A percentile compares a stretch with the other conserved stretches of the same genome.
These are phyloP conservation scores for Lanistes nyassanus DNA, from an alignment of 1,140 invertebrate species.

Conservation along the genomic window DNA sequence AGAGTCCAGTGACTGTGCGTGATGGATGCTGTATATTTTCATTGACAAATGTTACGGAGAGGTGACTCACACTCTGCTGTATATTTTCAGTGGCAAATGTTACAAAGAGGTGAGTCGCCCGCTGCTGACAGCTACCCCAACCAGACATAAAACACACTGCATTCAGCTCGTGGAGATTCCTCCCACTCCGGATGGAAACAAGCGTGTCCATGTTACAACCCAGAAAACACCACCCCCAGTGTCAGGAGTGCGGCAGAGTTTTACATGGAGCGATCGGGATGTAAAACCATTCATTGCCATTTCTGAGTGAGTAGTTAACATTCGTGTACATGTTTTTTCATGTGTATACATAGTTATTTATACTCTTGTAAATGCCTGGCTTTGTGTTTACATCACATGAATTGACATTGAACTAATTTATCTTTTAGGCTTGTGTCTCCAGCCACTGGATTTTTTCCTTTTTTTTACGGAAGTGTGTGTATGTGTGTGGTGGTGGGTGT, in stretches of 20 bases:
- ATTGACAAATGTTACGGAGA: neutral
- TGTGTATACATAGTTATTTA: neutral
- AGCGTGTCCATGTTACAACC: constrained; percentile 49
- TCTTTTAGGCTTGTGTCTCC: too few species aligned
- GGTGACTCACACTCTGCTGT: neutral
- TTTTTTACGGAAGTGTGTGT: too few species aligned
- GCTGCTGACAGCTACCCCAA: constrained; percentile 56
- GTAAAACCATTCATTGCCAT: constrained; percentile 22
- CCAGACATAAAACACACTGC: constrained; percentile 76
- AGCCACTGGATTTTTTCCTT: too few species aligned
- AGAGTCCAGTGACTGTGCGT: too few species aligned
- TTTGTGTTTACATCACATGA: too few species aligned
- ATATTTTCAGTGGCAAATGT: constrained; percentile 71
- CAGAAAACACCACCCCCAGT: neutral
- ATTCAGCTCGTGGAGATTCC: constrained; percentile 84
- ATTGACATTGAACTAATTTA: too few species aligned
- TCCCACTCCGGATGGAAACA: constrained; percentile 64
- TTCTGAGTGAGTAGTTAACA: constrained; percentile 25
- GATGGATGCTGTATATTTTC: too few species aligned
- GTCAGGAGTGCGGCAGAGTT: constrained; percentile 8
- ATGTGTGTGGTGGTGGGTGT: too few species aligned
- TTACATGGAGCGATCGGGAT: neutral
- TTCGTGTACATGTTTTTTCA: neutral
- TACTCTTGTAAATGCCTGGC: too few species aligned
- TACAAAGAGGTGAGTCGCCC: constrained; percentile 76